phyloP scores from a whole-genome alignment of 2,113 vertebrate species.

The Lathamus discolor region DNA sequence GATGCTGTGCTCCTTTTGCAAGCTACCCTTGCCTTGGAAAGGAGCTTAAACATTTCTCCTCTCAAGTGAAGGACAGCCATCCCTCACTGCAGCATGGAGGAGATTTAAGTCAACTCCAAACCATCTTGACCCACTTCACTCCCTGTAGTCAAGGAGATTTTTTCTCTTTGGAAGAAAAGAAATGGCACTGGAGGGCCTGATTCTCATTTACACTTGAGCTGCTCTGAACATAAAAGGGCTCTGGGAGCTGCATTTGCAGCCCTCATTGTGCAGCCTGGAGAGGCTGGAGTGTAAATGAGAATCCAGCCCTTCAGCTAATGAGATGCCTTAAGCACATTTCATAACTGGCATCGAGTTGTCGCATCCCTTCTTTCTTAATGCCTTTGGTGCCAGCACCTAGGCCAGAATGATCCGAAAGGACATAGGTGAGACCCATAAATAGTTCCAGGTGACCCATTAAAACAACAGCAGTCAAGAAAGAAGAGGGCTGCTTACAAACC shows the following conservation, averaged over 20 bases:
- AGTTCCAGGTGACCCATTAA: neutral
- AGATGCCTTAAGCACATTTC: neutral
- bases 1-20: neutral
- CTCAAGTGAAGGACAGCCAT: neutral
- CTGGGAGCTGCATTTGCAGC: neutral
- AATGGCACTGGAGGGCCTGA: conserved; percentile 25
- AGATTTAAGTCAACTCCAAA: neutral
- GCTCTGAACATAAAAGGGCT: neutral
- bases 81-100: rapidly evolving
- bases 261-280: neutral
- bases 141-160: conserved; percentile 31
- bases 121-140: conserved; percentile 16
- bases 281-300: conserved; percentile 19
- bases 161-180: conserved; percentile 4
- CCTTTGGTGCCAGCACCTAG: rapidly evolving
- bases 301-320: neutral
- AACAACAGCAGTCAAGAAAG: neutral
- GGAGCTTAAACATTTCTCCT: neutral
- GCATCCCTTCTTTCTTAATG: rapidly evolving
- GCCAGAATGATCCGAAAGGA: neutral
- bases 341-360: rapidly evolving
- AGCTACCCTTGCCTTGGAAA: neutral
- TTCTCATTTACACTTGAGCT: conserved; percentile 42
- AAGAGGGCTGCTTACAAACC: neutral
- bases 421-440: neutral